Base-by-base conservation (phyloP, 2,888 invertebrate species). In the Gymnosoma rotundatum region DNA sequence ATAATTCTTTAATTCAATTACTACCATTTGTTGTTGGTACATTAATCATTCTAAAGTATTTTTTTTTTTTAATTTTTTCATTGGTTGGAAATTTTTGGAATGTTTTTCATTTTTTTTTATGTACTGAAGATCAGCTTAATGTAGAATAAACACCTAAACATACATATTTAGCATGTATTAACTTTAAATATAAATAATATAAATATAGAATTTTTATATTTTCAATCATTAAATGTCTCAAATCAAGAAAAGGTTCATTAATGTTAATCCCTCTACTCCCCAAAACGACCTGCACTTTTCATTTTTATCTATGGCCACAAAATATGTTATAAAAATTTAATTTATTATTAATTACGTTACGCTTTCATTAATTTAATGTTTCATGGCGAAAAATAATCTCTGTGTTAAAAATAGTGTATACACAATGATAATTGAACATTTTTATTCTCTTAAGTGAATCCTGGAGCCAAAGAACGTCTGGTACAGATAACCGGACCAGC, bases 401-500 rank as follows among this genome's bases (percentile, higher is more conserved):
- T n/a, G n/a, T 48, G n/a, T 48, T 48, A 4, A 20, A 54, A 50
- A 42, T 32, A 1, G 32, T 38, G 21, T 12, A 38, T 45, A 7
- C 21, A 60, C 45, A 50, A 21, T 54, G 8, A 42, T 38, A 66
- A 54, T 54, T 38, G 18, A 72, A 20, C 8, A 42, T 60, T 79
- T 42, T 42, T 50, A 73, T 58, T 73, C 18, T 61, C 48, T 48
- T 14, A 81, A 98, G 98, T 98, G 87, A 97, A 96, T 92, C 97
- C 98, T 87, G 98, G 98, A 89, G 97, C 98, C 83, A 98, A 97
- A 93, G 98, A 98, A 93, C 95, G 98, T 90, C 95, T 98, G 88
- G 97, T 98, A 89, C 98, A 98, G 93, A 98, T 98, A 89, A 98
- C 98, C 85, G 98, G 98, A 84, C 97, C 97, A 38, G 96, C 95